These are phyloP conservation scores for Tiliqua scincoides DNA, from an alignment of 2,113 vertebrate genomes.

Conservation along the genomic window DNA sequence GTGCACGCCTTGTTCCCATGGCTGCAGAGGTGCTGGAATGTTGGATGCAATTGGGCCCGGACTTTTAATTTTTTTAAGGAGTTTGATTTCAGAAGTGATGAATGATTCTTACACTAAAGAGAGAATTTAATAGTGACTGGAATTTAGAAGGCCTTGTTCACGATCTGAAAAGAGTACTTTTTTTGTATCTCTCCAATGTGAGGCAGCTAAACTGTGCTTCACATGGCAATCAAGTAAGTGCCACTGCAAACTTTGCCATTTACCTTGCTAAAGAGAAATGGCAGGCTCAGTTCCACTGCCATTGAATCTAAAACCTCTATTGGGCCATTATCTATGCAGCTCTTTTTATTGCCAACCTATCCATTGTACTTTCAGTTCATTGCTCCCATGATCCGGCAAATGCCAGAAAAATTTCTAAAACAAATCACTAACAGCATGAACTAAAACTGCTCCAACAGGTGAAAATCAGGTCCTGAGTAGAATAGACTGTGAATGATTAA, in stretches of 20 bases:
- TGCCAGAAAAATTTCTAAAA: slow-evolving; percentile 4
- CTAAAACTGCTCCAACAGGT: background rate
- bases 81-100: slow-evolving; percentile 27
- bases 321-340: background rate
- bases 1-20: too few species aligned
- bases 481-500: background rate
- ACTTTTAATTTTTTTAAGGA: too few species aligned
- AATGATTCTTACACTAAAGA: slow-evolving; percentile 31
- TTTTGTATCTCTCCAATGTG: background rate
- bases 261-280: background rate
- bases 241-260: background rate
- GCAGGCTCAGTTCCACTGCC: background rate
- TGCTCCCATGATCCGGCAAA: background rate
- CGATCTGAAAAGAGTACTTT: accelerated
- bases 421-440: slow-evolving; percentile 3
- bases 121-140: slow-evolving; percentile 19
- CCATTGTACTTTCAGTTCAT: background rate
- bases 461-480: background rate
- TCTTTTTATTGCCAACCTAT: background rate
- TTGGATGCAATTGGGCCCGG: too few species aligned
- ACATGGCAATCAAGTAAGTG: background rate
- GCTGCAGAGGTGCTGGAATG: too few species aligned
- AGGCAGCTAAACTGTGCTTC: background rate
- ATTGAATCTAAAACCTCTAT: background rate
- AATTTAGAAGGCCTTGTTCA: background rate